phyloP scores from a whole-genome alignment of 2,888 invertebrate genomes.

The Crocallis elinguaria region DNA sequence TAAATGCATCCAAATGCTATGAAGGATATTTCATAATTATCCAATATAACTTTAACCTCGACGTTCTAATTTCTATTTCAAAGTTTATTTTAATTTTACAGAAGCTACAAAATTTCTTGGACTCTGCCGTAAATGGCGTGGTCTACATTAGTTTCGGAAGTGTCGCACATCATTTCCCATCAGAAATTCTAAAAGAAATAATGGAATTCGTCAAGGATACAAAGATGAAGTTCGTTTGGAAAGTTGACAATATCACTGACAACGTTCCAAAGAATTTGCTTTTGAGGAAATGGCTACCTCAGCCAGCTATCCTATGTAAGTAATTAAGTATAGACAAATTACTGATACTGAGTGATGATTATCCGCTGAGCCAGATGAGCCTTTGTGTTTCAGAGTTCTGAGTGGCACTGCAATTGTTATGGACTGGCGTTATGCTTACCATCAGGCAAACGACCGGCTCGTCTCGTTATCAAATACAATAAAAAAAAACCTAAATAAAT shows the following conservation, averaged over 20 bases:
- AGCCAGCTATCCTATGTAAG: conserved; percentile 88
- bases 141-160: conserved; percentile 90
- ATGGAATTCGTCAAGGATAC: conserved; percentile 61
- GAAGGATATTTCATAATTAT: too few species aligned
- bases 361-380: too few species aligned
- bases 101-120: conserved; percentile 73
- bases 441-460: too few species aligned
- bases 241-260: conserved; percentile 87
- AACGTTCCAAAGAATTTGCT: conserved; percentile 86
- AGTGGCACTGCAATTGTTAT: too few species aligned
- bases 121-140: conserved; percentile 86
- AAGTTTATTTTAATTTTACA: conserved; percentile 18
- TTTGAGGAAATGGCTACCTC: conserved; percentile 88
- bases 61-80: too few species aligned
- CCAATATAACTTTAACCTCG: too few species aligned
- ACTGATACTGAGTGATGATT: too few species aligned
- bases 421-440: too few species aligned
- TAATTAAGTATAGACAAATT: conserved; percentile 28
- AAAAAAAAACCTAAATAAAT: too few species aligned
- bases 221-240: conserved; percentile 87
- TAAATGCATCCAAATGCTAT: too few species aligned
- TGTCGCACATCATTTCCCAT: conserved; percentile 86
- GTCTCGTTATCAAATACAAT: too few species aligned
- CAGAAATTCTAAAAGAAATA: conserved; percentile 81
- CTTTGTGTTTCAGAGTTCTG: too few species aligned